phyloP scores from a whole-genome alignment of 2,797 vertebrate genomes.

The Pyrocephalus nanus region DNA sequence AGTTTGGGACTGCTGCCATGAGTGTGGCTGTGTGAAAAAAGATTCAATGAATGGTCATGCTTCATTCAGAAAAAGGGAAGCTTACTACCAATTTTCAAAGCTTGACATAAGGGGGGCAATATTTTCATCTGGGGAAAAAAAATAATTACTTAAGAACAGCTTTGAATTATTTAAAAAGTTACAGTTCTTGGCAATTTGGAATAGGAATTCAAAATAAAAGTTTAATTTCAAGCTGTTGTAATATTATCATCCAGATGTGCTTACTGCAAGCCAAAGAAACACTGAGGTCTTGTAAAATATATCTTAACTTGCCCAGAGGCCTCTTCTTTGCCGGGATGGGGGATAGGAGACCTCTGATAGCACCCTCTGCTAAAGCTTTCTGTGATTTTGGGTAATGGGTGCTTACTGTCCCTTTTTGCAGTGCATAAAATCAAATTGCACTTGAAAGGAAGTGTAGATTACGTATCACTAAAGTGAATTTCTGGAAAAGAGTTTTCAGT shows the following conservation, averaged over 20 bases:
- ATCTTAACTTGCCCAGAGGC: background rate
- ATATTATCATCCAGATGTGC: background rate
- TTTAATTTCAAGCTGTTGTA: background rate
- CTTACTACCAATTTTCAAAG: background rate
- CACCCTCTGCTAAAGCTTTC: background rate
- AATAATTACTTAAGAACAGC: background rate
- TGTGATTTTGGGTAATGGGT: background rate
- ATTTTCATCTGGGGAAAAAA: background rate
- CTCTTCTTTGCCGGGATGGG: background rate
- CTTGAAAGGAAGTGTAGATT: background rate
- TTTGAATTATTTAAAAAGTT: background rate
- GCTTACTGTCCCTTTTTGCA: background rate
- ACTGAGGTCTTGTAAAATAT: background rate
- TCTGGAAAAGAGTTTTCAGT: background rate
- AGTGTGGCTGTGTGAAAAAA: background rate
- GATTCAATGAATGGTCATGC: background rate
- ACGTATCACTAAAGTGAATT: background rate
- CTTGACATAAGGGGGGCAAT: background rate
- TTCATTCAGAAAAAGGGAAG: background rate
- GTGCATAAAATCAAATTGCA: background rate
- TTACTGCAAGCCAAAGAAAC: background rate
- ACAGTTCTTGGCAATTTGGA: background rate
- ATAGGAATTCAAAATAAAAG: background rate
- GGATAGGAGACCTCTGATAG: background rate
- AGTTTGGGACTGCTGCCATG: background rate